phyloP scores from a whole-genome alignment of 2,797 vertebrate species.

The Sorex maritimensis region DNA sequence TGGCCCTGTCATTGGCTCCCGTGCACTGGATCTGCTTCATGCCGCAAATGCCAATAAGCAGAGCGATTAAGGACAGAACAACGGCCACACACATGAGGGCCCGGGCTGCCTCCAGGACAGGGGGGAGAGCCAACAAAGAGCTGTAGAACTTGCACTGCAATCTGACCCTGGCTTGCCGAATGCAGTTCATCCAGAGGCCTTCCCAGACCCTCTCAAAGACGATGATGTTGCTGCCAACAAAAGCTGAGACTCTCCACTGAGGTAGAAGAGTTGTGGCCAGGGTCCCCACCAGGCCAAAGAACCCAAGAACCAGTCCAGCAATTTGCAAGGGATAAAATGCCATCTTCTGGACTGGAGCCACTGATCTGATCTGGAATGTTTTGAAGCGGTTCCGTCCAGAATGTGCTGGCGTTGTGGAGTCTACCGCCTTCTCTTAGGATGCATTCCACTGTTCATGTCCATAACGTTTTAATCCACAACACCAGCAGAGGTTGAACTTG shows the following conservation, averaged over 20 bases:
- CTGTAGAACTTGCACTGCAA: constrained; percentile 92
- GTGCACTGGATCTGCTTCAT: constrained; percentile 92
- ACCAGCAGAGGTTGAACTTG: constrained; percentile 61
- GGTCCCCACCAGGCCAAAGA: constrained; percentile 93
- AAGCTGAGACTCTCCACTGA: constrained; percentile 97
- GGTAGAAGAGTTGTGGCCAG: constrained; percentile 96
- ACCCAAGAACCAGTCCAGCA: constrained; percentile 91
- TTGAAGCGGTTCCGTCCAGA: constrained; percentile 9
- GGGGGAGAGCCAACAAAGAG: constrained; percentile 91
- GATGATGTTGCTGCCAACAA: constrained; percentile 95
- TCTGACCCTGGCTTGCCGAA: constrained; percentile 92
- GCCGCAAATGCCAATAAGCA: constrained; percentile 92
- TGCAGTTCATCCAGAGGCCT: constrained; percentile 98
- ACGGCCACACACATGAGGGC: constrained; percentile 94
- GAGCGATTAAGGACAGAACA: constrained; percentile 89
- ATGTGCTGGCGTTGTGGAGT: neutral
- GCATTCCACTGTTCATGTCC: neutral
- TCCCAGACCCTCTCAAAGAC: constrained; percentile 96
- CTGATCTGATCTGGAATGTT: neutral
- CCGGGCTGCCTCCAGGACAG: constrained; percentile 92
- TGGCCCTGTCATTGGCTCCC: constrained; percentile 87
- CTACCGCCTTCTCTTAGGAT: neutral
- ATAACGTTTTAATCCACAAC: neutral
- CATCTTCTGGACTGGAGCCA: constrained; percentile 84
- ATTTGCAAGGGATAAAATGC: constrained; percentile 91